These are phyloP conservation scores for Drosophila mauritiana DNA, from an alignment of 1,140 invertebrate species.

Conservation along the genomic window DNA sequence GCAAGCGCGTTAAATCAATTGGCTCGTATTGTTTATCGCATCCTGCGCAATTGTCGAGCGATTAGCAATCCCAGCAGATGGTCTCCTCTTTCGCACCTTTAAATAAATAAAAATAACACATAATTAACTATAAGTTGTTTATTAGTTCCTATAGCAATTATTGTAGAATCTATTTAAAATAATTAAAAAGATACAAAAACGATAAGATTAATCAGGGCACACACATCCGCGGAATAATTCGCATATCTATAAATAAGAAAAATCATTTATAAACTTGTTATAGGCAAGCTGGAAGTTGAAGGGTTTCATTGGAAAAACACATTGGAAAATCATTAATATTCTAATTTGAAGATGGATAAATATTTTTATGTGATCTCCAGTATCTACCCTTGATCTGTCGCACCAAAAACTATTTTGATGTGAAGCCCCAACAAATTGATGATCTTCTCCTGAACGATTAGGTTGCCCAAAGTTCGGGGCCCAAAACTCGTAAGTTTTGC, in stretches of 20 bases:
- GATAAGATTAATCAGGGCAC: background rate
- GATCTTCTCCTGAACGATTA: background rate
- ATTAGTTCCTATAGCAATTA: too few relatives aligned
- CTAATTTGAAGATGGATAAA: background rate
- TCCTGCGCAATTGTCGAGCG: slow-evolving; percentile 41
- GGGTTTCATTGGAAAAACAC: background rate
- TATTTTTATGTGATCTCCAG: too few relatives aligned
- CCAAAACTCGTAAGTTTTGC: slow-evolving; percentile 39
- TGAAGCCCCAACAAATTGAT: slow-evolving; percentile 1
- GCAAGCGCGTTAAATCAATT: slow-evolving; percentile 52
- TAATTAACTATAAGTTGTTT: too few relatives aligned
- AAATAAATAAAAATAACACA: background rate
- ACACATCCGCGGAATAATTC: background rate
- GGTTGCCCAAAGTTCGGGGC: slow-evolving; percentile 7
- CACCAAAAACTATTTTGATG: background rate
- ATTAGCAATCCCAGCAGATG: background rate
- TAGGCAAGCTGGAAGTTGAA: background rate
- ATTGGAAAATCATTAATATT: background rate
- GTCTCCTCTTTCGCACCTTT: background rate
- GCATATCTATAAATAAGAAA: background rate
- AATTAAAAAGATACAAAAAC: background rate
- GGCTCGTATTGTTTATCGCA: slow-evolving; percentile 48
- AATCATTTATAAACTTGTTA: background rate
- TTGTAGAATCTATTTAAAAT: too few relatives aligned
- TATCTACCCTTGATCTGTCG: background rate